A percentile compares a stretch with the other conserved stretches of the same genome.
Evolutionary conservation across 64 coral and sea anemone genomes (phyloP).

Genomic region (Platygyra sinensis): DNA sequence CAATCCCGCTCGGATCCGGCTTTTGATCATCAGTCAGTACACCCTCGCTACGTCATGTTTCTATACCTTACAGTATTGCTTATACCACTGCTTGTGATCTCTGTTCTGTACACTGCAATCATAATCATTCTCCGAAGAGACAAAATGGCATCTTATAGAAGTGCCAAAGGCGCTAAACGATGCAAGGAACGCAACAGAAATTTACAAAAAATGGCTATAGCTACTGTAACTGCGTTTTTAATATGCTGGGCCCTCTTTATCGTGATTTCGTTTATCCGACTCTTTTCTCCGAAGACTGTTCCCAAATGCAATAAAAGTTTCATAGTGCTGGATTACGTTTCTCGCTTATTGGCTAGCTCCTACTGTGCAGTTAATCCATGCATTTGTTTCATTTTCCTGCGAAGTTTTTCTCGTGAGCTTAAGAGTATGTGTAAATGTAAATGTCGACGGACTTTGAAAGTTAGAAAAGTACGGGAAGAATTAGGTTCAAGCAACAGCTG

Average conservation of each 20-base stretch:
- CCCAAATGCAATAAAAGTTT: background rate
- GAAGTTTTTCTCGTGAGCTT: conserved; percentile 4
- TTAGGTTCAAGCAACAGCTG: background rate
- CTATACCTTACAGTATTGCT: background rate
- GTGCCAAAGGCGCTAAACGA: background rate
- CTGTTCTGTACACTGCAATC: background rate
- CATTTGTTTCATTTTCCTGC: conserved; percentile 14
- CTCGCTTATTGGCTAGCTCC: background rate
- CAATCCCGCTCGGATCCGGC: background rate
- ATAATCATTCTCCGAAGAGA: background rate
- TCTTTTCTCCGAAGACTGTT: background rate
- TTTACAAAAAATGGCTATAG: conserved; percentile 30
- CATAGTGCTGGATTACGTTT: background rate
- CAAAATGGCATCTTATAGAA: background rate
- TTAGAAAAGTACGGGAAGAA: background rate
- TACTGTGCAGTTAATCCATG: conserved; percentile 4
- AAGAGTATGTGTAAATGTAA: background rate
- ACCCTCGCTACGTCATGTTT: background rate
- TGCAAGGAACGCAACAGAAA: background rate
- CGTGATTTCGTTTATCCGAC: background rate
- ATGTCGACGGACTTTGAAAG: background rate
- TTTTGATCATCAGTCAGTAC: background rate
- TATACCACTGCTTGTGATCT: background rate
- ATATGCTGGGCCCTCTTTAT: conserved; percentile 35
- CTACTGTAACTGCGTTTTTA: conserved; percentile 26